These are phyloP conservation scores for Diorhabda elongata DNA, from an alignment of 1,140 invertebrate genomes.

Conservation along the genomic window DNA sequence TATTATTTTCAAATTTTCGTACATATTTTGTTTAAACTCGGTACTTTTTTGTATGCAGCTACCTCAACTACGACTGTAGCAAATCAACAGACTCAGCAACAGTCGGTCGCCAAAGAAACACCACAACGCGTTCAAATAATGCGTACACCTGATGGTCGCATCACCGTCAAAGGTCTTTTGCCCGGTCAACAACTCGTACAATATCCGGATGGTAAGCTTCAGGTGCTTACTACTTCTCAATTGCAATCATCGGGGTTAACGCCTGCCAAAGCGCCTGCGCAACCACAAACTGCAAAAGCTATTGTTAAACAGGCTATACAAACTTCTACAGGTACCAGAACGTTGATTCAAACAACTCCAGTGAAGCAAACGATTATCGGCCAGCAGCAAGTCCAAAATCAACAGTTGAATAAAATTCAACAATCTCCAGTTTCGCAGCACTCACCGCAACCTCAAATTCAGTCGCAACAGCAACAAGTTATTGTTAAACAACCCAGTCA, in stretches of 20 bases:
- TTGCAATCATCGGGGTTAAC: slow-evolving; percentile 29
- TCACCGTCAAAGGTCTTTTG: slow-evolving; percentile 85
- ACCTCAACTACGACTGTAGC: slow-evolving; percentile 28
- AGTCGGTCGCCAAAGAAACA: slow-evolving; percentile 39
- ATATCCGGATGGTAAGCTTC: slow-evolving; percentile 88
- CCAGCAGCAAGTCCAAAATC: slow-evolving; percentile 20
- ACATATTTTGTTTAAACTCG: background rate
- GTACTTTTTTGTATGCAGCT: slow-evolving; percentile 32
- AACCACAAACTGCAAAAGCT: slow-evolving; percentile 38
- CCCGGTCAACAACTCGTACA: slow-evolving; percentile 92
- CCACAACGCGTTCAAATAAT: slow-evolving; percentile 87
- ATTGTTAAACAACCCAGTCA: slow-evolving; percentile 26
- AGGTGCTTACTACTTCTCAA: slow-evolving; percentile 68
- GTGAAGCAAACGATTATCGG: slow-evolving; percentile 28
- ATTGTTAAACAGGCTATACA: slow-evolving; percentile 38
- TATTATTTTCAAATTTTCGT: too few relatives aligned
- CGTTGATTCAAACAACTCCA: slow-evolving; percentile 36
- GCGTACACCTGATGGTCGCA: slow-evolving; percentile 81
- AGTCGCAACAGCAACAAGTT: slow-evolving; percentile 28
- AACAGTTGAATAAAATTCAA: slow-evolving; percentile 20
- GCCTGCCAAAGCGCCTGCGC: slow-evolving; percentile 14
- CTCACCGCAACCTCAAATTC: slow-evolving; percentile 12
- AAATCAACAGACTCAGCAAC: slow-evolving; percentile 36
- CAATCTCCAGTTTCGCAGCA: slow-evolving; percentile 19
- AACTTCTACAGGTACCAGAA: slow-evolving; percentile 38